Conservation (phyloP, 2,888 invertebrate genomes). For the Chironomus riparius region DNA sequence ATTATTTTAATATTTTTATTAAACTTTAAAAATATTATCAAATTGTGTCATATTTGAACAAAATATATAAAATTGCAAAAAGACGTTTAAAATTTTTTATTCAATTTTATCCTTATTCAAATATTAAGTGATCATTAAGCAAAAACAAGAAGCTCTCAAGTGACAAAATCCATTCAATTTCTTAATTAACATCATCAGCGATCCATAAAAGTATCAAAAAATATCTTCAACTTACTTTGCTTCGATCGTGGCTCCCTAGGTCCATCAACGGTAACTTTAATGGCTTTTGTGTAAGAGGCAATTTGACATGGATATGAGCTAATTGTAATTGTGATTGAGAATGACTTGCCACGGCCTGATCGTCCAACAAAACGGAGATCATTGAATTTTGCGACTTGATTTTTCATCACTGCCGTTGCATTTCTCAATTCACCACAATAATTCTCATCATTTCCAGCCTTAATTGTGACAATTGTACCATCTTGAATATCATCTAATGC, state of each 20-base stretch:
- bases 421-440: conserved; percentile 91
- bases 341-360: conserved; percentile 93
- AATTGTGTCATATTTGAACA: no score
- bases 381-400: conserved; percentile 97
- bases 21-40: no score
- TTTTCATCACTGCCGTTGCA: conserved; percentile 90
- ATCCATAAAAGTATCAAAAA: no score
- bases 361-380: conserved; percentile 96
- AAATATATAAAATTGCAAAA: no score
- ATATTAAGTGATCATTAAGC: not conserved
- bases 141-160: not conserved
- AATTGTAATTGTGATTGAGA: conserved; percentile 90
- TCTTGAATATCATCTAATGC: conserved; percentile 88
- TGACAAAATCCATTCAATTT: not conserved
- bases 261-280: conserved; percentile 99
- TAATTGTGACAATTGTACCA: conserved; percentile 86
- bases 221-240: conserved; percentile 67
- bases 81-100: no score
- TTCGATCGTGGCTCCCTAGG: conserved; percentile 95
- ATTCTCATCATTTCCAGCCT: conserved; percentile 97
- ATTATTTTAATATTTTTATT: no score
- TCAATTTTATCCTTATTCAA: no score
- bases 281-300: conserved; percentile 90
- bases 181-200: not conserved
- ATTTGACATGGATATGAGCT: conserved; percentile 72